Evolutionary conservation across 2,113 vertebrate species (phyloP).

Genomic region (Calyptomena viridis): DNA sequence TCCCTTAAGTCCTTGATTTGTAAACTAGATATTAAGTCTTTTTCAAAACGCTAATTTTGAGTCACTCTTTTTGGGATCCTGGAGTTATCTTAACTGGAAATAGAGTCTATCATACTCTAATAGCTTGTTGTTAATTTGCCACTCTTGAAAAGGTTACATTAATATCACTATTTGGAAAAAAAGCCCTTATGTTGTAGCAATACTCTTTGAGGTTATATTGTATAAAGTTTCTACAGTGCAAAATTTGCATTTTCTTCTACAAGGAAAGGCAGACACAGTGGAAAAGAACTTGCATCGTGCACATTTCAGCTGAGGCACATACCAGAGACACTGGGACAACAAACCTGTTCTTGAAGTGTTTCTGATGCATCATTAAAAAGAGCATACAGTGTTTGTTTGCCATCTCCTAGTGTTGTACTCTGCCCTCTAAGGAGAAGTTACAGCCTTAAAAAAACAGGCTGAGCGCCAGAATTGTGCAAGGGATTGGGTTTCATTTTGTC

Average conservation of each 20-base stretch:
- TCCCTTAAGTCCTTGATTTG: background rate
- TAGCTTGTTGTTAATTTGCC: background rate
- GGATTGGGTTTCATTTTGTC: slow-evolving; percentile 1
- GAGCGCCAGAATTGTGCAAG: background rate
- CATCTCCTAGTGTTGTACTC: background rate
- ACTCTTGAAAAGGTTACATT: background rate
- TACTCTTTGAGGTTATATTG: background rate
- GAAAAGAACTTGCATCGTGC: background rate
- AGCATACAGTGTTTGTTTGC: background rate
- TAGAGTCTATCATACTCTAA: background rate
- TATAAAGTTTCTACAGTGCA: background rate
- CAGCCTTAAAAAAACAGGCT: background rate
- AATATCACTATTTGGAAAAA: background rate
- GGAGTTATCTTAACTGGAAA: background rate
- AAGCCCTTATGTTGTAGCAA: background rate
- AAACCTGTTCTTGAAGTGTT: background rate
- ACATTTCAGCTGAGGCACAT: background rate
- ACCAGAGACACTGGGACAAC: background rate
- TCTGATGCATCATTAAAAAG: background rate
- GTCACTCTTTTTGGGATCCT: background rate
- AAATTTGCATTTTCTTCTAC: background rate
- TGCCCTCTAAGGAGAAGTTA: slow-evolving; percentile 28
- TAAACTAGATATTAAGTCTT: background rate
- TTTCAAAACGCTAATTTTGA: background rate
- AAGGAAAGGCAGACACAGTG: background rate